Percentiles rank a stretch among this genome's conserved stretches.
Evolutionary conservation across 2,113 vertebrate species (phyloP).

Genomic region (Lanius ludovicianus): DNA sequence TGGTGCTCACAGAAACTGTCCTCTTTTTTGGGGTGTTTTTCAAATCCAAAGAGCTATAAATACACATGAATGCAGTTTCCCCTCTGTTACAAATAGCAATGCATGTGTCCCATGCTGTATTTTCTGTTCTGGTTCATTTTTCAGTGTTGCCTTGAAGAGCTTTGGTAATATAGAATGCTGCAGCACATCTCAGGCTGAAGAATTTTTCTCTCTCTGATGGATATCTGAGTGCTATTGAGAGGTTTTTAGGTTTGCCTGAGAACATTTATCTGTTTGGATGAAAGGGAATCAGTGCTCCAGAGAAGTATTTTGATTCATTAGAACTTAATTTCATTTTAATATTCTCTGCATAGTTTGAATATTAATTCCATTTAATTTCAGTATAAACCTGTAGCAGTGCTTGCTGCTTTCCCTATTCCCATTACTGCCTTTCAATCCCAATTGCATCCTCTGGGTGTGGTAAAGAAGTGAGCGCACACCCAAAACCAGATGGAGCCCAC

Average conservation of each 20-base stretch:
- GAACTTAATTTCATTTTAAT: not conserved
- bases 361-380: not conserved
- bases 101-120: not conserved
- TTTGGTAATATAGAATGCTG: not conserved
- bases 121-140: not conserved
- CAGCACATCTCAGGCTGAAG: not conserved
- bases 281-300: not conserved
- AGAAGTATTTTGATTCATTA: not conserved
- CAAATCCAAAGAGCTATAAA: not conserved
- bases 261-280: not conserved
- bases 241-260: not conserved
- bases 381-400: not conserved
- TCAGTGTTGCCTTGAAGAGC: not conserved
- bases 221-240: not conserved
- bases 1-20: not conserved
- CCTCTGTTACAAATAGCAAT: not conserved
- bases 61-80: not conserved
- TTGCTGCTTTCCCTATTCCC: not conserved
- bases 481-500: conserved; percentile 46
- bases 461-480: not conserved
- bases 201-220: not conserved
- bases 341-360: not conserved
- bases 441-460: not conserved
- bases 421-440: not conserved
- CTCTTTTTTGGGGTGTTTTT: not conserved